Evolutionary conservation across 2,888 invertebrate species (phyloP), one percentile per base, ranked within the genome.

Genomic region (Aphidius colemani): DNA sequence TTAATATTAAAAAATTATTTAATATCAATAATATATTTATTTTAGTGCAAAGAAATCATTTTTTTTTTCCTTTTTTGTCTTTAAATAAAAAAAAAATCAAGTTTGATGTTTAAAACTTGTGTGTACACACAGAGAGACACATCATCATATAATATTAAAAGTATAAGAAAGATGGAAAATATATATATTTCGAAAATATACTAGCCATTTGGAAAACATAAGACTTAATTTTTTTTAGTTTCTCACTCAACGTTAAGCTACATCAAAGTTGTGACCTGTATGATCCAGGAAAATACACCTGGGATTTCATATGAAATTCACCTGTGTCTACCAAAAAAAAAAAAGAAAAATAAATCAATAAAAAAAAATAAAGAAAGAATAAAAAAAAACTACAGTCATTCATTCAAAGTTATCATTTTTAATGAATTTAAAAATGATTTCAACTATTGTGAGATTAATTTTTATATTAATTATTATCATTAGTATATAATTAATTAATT

Each of bases 151-250:
- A 62, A 50, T 53, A 55, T 69, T 68, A n/a, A 51, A 41, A 55
- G 69, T 75, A 72, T 66, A 5, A 30, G 30, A 30, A 30, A 30
- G 30, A 30, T 30, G 30, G 30, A 4, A 30, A 5, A 30, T 30
- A 30, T 30, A 30, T 30, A 30, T 30, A 30, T 30, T 30, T 30
- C 30, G 0, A 30, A 18, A 18, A 18, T 18, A 30, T 30, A 30
- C 30, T 30, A 67, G 72, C 74, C 75, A 73, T 77, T 77, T 75
- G 70, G 70, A 76, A 78, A 76, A 77, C 76, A 78, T 77, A 72
- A 72, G 74, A 70, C 67, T 66, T 71, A 64, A 67, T 65, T 59
- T 67, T 64, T 65, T 64, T 61, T 63, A 50, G 50, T 18, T 59
- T 43, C n/a, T 50, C 43, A 30, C 30, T 30, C 13, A 49, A 13